Base-by-base conservation (phyloP, 2,888 invertebrate species). In the Penaeus monodon region DNA sequence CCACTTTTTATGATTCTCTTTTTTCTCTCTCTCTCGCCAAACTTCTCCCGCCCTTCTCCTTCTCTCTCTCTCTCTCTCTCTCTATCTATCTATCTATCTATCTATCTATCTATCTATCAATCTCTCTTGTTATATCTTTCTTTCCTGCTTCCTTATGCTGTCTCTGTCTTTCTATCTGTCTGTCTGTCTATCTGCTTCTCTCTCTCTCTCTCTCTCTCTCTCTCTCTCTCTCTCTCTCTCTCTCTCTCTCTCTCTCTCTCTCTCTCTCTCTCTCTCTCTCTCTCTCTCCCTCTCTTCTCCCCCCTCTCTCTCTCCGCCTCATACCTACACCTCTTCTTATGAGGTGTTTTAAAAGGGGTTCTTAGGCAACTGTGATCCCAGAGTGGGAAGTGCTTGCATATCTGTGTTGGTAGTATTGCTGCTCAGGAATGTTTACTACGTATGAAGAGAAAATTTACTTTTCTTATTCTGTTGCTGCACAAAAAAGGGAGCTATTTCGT, bases 321-420 rank as follows among this genome's bases (percentile, higher is more conserved):
- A 27, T 64, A 78, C 70, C 64, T 79, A 70, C 85, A 63, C 79
- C 68, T 24, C 68, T 78, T 38, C 17, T 27, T 79, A 70, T 66
- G 84, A 77, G 84, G 65, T 65, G 38, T 77, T 77, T 77, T 77
- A 49, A 76, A 84, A 84, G 49, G 84, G 81, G n/a, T 66, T 44
- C 38, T 57, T 29, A 44, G 66, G 77, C 63, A 63, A 76, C 83
- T 76, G 76, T 65, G 76, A 76, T 76, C 27, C 74, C 83, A 63
- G 76, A 38, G 57, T 76, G 64, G 63, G 63, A 33, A 33, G n/a
- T 82, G 63, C 74, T 29, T 82, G 73, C 82, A 64, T 82, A 74
- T 74, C 33, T 82, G 82, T 82, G 64, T 82, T 82, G 82, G 74
- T 82, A 63, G 64, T 82, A 74, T 63, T 82, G 73, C 74, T 82